Conservation (phyloP, 1,140 invertebrate genomes). For the Drosophila serrata region DNA sequence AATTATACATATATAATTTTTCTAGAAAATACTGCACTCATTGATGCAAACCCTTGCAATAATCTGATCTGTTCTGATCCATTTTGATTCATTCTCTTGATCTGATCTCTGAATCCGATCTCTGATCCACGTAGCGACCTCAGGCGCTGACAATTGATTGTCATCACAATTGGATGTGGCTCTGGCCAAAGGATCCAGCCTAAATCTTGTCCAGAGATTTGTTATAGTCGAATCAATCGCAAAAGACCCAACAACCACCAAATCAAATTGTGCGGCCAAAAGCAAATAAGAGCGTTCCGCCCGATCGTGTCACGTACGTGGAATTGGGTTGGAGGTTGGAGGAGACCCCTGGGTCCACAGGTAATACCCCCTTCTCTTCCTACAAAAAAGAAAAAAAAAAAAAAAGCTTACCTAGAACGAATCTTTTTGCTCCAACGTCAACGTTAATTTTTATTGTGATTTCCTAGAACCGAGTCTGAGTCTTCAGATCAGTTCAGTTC, state of each 20-base stretch:
- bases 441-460: constrained; percentile 84
- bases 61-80: not conserved
- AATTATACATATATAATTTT: not conserved
- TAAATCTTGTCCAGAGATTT: constrained; percentile 46
- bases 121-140: constrained; percentile 33
- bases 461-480: constrained; percentile 67
- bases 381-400: no score
- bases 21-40: not conserved
- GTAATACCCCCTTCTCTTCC: no score
- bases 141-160: constrained; percentile 67
- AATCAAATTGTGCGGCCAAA: constrained; percentile 37
- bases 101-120: constrained; percentile 1
- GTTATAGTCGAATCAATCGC: constrained; percentile 70
- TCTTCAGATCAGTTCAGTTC: constrained; percentile 1
- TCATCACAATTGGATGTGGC: constrained; percentile 62
- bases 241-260: no score
- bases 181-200: constrained; percentile 4
- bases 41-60: not conserved
- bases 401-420: constrained; percentile 77
- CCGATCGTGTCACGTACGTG: constrained; percentile 80
- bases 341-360: no score
- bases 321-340: constrained; percentile 69
- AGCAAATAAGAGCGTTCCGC: constrained; percentile 43
- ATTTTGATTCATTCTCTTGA: constrained; percentile 4
- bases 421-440: constrained; percentile 54